Conservation (phyloP, 2,113 vertebrate species). For the Craseonycteris thonglongyai region DNA sequence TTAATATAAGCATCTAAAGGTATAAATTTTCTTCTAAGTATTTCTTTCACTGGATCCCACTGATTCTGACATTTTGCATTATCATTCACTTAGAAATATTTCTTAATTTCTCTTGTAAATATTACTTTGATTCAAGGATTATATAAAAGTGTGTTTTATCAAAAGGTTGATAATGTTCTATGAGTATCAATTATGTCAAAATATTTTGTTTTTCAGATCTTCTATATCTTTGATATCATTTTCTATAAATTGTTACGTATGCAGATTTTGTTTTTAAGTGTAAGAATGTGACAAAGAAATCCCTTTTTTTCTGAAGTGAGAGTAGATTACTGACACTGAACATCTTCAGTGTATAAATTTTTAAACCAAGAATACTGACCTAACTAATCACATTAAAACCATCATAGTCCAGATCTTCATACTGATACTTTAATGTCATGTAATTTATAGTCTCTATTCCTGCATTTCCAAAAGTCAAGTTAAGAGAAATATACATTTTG, state of each 20-base stretch:
- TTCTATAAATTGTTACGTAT: not conserved
- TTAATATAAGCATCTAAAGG: too few species aligned
- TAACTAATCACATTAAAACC: not conserved
- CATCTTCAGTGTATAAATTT: not conserved
- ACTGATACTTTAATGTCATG: not conserved
- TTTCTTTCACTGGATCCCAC: too few species aligned
- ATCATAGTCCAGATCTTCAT: not conserved
- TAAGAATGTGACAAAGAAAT: not conserved
- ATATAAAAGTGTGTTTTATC: not conserved
- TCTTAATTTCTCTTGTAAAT: not conserved
- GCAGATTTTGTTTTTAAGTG: not conserved
- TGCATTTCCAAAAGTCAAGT: not conserved
- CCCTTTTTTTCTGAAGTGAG: not conserved
- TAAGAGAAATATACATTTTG: not conserved
- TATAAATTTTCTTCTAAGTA: too few species aligned
- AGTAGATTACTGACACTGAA: not conserved
- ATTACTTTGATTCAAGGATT: not conserved
- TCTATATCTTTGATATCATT: not conserved
- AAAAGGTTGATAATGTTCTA: too few species aligned
- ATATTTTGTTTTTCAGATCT: too few species aligned
- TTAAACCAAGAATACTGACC: not conserved
- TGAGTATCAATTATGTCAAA: too few species aligned
- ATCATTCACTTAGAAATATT: too few species aligned
- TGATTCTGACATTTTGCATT: not conserved
- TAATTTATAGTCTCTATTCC: not conserved